phyloP scores from a whole-genome alignment of 2,797 vertebrate species.

The Glossophaga mutica region DNA sequence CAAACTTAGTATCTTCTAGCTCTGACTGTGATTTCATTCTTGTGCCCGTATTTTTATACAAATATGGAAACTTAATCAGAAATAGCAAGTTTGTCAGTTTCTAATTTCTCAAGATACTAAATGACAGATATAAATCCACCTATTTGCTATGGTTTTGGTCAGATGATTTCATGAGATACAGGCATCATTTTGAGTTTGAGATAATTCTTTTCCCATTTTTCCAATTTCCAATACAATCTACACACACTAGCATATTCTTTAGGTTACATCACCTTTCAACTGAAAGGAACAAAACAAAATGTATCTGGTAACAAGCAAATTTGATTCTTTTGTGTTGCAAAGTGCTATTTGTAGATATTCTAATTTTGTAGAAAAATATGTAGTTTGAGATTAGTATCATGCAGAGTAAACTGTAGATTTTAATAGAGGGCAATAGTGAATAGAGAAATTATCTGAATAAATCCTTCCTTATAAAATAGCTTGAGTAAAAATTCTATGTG shows the following conservation, averaged over 20 bases:
- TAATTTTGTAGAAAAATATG: not conserved
- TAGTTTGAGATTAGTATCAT: not conserved
- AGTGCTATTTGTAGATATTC: slow-evolving; percentile 9
- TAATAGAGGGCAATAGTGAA: slow-evolving; percentile 30
- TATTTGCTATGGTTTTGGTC: slow-evolving; percentile 94
- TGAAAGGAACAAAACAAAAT: slow-evolving; percentile 34
- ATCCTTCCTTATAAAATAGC: slow-evolving; percentile 60
- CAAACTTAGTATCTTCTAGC: slow-evolving; percentile 81
- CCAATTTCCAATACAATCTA: slow-evolving; percentile 69
- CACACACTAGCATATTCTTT: not conserved
- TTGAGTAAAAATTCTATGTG: slow-evolving; percentile 38
- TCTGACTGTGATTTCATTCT: slow-evolving; percentile 86
- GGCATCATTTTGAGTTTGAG: slow-evolving; percentile 87
- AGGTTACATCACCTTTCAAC: not conserved
- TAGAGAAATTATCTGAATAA: slow-evolving; percentile 58
- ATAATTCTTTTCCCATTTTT: slow-evolving; percentile 90
- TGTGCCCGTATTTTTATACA: slow-evolving; percentile 78
- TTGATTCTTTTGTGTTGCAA: slow-evolving; percentile 34
- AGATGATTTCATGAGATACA: slow-evolving; percentile 94
- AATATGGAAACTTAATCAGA: slow-evolving; percentile 91
- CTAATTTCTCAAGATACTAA: slow-evolving; percentile 97
- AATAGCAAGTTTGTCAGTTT: slow-evolving; percentile 86
- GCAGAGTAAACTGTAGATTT: slow-evolving; percentile 40
- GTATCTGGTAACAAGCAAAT: not conserved
- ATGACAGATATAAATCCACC: slow-evolving; percentile 96